Evolutionary conservation across 1,140 invertebrate genomes (phyloP).

Genomic region (Trachymyrmex cornetzi): DNA sequence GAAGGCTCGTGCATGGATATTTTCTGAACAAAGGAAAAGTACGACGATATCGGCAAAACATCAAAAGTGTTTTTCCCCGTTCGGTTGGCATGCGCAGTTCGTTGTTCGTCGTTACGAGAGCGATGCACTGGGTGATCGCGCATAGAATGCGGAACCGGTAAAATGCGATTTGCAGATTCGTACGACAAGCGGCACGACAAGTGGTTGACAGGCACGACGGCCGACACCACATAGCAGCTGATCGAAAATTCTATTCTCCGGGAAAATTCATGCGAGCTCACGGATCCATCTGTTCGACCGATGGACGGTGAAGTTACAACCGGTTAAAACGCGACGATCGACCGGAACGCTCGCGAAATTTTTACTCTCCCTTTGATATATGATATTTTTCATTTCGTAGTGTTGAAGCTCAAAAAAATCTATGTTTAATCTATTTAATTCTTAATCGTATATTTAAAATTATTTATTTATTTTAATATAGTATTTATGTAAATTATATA

Average conservation of each 20-base stretch:
- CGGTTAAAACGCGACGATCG: slow-evolving; percentile 15
- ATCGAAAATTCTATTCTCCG: slow-evolving; percentile 70
- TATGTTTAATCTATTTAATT: background rate
- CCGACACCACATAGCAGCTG: slow-evolving; percentile 54
- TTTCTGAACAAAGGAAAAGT: slow-evolving; percentile 15
- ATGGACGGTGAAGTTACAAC: slow-evolving; percentile 16
- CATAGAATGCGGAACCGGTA: slow-evolving; percentile 36
- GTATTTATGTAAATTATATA: background rate
- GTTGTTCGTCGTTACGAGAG: slow-evolving; percentile 49
- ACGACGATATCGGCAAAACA: slow-evolving; percentile 31
- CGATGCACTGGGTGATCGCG: slow-evolving; percentile 56
- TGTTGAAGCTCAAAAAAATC: background rate
- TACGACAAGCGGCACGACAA: slow-evolving; percentile 61
- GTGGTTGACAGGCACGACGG: slow-evolving; percentile 69
- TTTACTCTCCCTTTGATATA: background rate
- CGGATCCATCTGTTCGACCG: slow-evolving; percentile 9
- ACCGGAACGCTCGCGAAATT: slow-evolving; percentile 16
- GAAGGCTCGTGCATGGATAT: background rate
- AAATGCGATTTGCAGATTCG: slow-evolving; percentile 67
- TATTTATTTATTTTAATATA: background rate
- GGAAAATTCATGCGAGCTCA: slow-evolving; percentile 47
- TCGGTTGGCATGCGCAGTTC: background rate
- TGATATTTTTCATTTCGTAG: slow-evolving; percentile 10
- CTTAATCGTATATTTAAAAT: background rate
- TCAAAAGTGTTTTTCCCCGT: slow-evolving; percentile 51